Conservation (phyloP, 2,888 invertebrate species). For the Gryllus longicercus region DNA sequence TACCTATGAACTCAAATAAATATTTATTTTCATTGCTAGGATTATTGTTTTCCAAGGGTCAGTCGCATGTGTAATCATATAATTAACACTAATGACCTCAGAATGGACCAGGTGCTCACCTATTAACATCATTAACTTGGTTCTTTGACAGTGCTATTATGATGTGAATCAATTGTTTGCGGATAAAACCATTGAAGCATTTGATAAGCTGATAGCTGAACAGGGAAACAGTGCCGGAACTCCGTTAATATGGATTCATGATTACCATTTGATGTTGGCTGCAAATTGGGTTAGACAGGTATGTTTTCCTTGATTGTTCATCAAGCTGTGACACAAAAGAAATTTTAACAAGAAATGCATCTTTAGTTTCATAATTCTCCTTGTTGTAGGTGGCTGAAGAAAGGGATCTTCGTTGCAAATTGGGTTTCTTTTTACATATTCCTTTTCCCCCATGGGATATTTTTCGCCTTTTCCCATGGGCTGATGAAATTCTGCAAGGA, state of each 20-base stretch:
- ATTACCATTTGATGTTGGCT: slow-evolving; percentile 89
- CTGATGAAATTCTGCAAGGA: slow-evolving; percentile 89
- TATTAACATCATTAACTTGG: background rate
- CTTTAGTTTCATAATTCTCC: slow-evolving; percentile 20
- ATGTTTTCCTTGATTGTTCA: slow-evolving; percentile 34
- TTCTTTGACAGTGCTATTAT: slow-evolving; percentile 62
- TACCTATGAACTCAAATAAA: too few species aligned
- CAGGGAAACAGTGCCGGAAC: slow-evolving; percentile 43
- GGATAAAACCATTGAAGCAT: slow-evolving; percentile 68
- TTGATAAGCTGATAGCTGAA: slow-evolving; percentile 42
- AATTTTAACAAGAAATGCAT: slow-evolving; percentile 20
- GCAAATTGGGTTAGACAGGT: slow-evolving; percentile 87
- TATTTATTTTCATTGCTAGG: too few species aligned
- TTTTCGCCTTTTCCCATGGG: slow-evolving; percentile 85
- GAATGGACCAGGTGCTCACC: background rate
- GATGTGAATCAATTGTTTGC: slow-evolving; percentile 80
- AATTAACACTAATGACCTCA: too few species aligned
- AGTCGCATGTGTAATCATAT: too few species aligned
- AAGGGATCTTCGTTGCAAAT: slow-evolving; percentile 68
- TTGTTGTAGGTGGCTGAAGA: slow-evolving; percentile 66
- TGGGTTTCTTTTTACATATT: slow-evolving; percentile 92
- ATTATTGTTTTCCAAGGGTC: too few species aligned
- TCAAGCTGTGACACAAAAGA: background rate
- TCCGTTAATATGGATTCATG: slow-evolving; percentile 90
- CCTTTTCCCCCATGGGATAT: slow-evolving; percentile 95